A percentile compares a stretch with the other conserved stretches of the same genome.
phyloP scores from a whole-genome alignment of 2,113 vertebrate genomes.

The Rhinolophus sinicus region DNA sequence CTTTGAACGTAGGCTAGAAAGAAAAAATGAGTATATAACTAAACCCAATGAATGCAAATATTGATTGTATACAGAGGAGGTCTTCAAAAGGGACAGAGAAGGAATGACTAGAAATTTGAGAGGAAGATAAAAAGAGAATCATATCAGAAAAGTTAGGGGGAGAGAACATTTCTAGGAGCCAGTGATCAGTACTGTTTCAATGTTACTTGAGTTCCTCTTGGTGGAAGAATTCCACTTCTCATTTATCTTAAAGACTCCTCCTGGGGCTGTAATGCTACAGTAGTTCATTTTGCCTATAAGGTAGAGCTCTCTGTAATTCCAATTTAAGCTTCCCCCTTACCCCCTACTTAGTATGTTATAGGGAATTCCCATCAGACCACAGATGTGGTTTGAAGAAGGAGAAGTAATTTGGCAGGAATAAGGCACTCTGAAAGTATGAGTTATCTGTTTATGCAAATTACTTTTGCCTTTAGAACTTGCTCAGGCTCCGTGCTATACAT shows the following conservation, averaged over 20 bases:
- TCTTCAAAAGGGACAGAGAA: not conserved
- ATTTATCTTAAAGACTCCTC: slow-evolving; percentile 35
- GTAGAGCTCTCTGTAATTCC: slow-evolving; percentile 1
- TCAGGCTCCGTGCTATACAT: not conserved
- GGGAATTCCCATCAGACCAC: slow-evolving; percentile 43
- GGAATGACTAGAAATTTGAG: not conserved
- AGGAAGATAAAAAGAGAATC: not conserved
- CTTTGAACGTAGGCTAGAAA: not conserved
- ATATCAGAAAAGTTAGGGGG: not conserved
- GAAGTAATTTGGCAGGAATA: slow-evolving; percentile 41
- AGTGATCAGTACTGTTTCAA: slow-evolving; percentile 9
- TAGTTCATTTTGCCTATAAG: slow-evolving; percentile 28
- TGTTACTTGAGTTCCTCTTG: not conserved
- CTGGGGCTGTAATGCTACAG: not conserved
- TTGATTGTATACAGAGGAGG: not conserved
- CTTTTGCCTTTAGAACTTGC: slow-evolving; percentile 8
- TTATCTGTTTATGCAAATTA: slow-evolving; percentile 51
- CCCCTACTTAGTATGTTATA: slow-evolving; percentile 20
- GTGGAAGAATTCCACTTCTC: slow-evolving; percentile 36
- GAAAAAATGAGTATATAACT: not conserved
- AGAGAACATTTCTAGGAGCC: not conserved
- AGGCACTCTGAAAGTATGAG: not conserved
- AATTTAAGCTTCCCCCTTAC: not conserved
- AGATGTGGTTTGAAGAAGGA: slow-evolving; percentile 36
- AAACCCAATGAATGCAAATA: slow-evolving; percentile 26